Evolutionary conservation across 2,888 invertebrate species (phyloP), one percentile per base, ranked within the genome.

Genomic region (Troides oblongomaculatus): DNA sequence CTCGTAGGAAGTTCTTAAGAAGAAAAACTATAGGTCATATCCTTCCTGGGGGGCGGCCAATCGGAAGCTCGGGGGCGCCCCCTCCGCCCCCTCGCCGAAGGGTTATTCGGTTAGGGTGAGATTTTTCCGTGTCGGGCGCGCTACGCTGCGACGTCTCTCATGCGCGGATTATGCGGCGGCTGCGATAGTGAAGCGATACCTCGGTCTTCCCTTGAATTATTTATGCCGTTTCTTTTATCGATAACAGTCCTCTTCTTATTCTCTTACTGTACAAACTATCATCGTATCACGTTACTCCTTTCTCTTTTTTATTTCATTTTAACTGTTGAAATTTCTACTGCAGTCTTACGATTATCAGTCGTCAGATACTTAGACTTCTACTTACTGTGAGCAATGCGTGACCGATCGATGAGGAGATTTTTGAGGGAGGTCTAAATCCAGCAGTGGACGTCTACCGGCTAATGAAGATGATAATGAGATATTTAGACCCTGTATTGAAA

Each of bases 1-100:
- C 86, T 84, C 88, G 86, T 76, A 86, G 92, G 92, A 92, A 92
- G 91, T 91, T 90, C 92, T 92, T 92, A 91, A 91, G 92, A 91
- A 92, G 92, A 92, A 91, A 92, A 92, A 92, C 92, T 92, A 92
- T 92, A 92, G 92, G 92, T 92, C 91, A 92, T 90, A 91, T 92
- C 92, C 92, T 92, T 92, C 92, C 92, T 86, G 89, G 85, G 86
- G 81, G 85, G 80, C 86, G 87, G 88, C 92, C 92, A 92, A 92
- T 92, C 92, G 92, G 92, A 92, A 88, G 85, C 86, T 80, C 77
- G 83, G 77, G 74, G 75, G 76, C 76, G 74, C 73, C 64, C 59
- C 74, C 74, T 75, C 80, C 80, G 75, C 76, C 76, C 76, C 77
- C 67, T 39, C 39, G 39, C 10, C 39, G 80, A 85, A 85, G 87